phyloP scores from a whole-genome alignment of 2,888 invertebrate genomes.

The Mesochorus sp. region DNA sequence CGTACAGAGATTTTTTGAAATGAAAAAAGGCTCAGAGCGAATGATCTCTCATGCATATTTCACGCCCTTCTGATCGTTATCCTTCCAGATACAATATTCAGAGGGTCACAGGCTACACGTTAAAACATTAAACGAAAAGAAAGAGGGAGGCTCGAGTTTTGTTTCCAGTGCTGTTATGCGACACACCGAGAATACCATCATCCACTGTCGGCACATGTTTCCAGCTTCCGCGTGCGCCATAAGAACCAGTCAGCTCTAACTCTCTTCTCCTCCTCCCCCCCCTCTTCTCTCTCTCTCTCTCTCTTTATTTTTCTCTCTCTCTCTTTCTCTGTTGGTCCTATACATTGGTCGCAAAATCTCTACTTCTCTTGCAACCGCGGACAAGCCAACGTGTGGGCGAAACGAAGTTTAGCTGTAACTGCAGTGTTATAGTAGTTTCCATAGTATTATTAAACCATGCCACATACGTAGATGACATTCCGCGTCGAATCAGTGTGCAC shows the following conservation, averaged over 20 bases:
- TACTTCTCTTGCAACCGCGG: conserved; percentile 4
- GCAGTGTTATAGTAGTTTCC: conserved; percentile 29
- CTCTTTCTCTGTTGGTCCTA: neutral
- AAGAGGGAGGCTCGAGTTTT: conserved; percentile 16
- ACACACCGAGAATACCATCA: neutral
- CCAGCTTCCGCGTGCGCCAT: conserved; percentile 27
- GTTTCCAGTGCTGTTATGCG: conserved; percentile 33
- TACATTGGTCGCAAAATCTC: conserved; percentile 33
- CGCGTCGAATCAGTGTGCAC: no score
- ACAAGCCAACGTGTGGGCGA: conserved; percentile 19
- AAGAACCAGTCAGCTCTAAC: conserved; percentile 17
- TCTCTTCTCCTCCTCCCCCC: neutral
- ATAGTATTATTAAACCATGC: conserved; percentile 24
- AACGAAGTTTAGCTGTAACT: conserved; percentile 18
- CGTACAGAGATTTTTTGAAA: neutral
- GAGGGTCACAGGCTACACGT: conserved; percentile 15
- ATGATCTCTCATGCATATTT: no score
- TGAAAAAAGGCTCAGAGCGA: no score
- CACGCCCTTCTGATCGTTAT: neutral
- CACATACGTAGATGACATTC: no score
- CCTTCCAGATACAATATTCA: neutral
- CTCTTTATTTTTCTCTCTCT: neutral
- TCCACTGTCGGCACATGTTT: conserved; percentile 21
- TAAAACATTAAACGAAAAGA: conserved; percentile 21
- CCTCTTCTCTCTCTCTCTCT: neutral